These are phyloP conservation scores for Arctocebus calabarensis DNA, from an alignment of 2,797 vertebrate species.

Conservation along the genomic window DNA sequence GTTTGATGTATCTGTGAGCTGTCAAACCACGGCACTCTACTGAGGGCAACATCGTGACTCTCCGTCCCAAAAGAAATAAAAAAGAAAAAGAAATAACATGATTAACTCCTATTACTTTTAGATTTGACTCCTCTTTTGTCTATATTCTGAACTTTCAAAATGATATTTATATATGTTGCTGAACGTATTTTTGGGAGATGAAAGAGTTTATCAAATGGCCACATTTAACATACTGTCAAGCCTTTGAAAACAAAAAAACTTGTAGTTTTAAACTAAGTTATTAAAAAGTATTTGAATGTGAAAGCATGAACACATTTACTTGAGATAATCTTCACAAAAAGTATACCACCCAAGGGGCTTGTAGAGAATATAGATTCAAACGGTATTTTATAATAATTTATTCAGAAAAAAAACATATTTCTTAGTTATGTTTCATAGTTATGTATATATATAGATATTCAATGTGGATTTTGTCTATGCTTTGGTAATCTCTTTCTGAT, in stretches of 20 bases:
- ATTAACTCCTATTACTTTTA: neutral
- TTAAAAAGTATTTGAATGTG: neutral
- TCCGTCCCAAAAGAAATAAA: too few species aligned
- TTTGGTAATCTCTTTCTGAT: neutral
- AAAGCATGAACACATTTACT: neutral
- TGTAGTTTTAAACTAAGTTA: conserved; percentile 1
- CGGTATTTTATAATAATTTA: neutral
- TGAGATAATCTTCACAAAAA: neutral
- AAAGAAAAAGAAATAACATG: neutral
- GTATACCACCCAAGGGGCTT: neutral
- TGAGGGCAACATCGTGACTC: too few species aligned
- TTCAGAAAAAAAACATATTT: neutral
- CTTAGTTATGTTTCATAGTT: neutral
- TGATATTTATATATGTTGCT: neutral
- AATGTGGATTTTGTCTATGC: neutral
- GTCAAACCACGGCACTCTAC: too few species aligned
- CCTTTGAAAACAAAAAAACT: neutral
- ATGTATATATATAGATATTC: neutral
- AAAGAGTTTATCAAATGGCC: neutral
- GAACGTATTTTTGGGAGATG: neutral
- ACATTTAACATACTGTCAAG: neutral
- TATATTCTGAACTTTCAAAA: neutral
- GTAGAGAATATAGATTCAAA: neutral
- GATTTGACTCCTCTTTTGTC: neutral
- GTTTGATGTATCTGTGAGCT: too few species aligned